Evolutionary conservation across 2,888 invertebrate species (phyloP), one percentile per base, ranked within the genome.

Genomic region (Crepidodera aurea): DNA sequence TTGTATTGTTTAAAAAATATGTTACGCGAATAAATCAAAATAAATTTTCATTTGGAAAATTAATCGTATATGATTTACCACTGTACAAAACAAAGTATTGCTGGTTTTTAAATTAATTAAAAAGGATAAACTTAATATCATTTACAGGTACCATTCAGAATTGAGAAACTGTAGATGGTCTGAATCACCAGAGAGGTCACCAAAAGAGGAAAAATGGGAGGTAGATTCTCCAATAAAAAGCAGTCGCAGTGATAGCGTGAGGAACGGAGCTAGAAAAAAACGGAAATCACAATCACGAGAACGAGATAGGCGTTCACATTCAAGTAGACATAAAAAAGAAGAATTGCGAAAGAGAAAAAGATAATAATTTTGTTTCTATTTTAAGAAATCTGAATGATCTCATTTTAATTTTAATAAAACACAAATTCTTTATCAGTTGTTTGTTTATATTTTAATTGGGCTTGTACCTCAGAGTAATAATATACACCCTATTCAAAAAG

Each of bases 151-250:
- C 78, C 76, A 64, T 80, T 72, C 78, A 0, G 79, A 80, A 15
- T 70, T 70, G 27, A 77, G 80, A 19, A 81, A 85, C 57, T 91
- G 91, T 91, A 84, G 90, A 66, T 92, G 91, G 91, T 91, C 91
- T 0, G 89, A 90, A 75, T 90, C 90, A 39, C 91, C 91, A 0
- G 90, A 91, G 68, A 70, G 67, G 51, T 46, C 70, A 58, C 60
- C 69, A 65, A 40, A 39, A 25, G 12, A 22, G 18, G 15, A 12
- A 22, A 53, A 54, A 39, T 62, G 62, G 62, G 62, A 62, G 22
- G 51, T 22, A 1, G 54, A 54, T 40, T n/a, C 44, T 27, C 22
- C 57, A 16, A 62, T 32, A 34, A 51, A 16, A 25, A 44, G 32
- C 5, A 48, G 39, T 27, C 12, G 10, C 10, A 15, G 27, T n/a